phyloP scores from a whole-genome alignment of 2,113 vertebrate genomes.

The Carassius auratus region DNA sequence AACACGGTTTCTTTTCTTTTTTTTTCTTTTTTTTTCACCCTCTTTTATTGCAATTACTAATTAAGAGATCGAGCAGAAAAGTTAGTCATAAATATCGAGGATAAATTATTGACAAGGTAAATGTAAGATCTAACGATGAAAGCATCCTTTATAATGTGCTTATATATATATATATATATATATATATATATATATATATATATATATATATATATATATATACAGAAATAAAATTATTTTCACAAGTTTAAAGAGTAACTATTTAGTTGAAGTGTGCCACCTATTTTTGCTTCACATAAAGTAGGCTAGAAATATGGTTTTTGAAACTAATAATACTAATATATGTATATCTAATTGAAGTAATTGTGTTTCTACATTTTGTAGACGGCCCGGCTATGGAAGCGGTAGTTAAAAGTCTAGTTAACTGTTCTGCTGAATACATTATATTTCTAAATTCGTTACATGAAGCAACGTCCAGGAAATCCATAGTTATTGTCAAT shows the following conservation, averaged over 20 bases:
- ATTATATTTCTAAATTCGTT: background rate
- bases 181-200: too few relatives aligned
- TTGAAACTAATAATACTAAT: background rate
- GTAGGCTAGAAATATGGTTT: background rate
- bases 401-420: background rate
- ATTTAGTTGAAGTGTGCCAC: background rate
- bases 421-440: background rate
- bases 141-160: background rate
- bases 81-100: background rate
- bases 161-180: too few relatives aligned
- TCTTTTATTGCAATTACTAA: background rate
- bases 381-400: background rate
- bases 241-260: too few relatives aligned
- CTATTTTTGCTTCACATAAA: background rate
- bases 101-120: background rate
- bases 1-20: background rate
- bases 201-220: too few relatives aligned
- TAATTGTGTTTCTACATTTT: background rate
- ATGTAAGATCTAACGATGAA: background rate
- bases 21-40: background rate
- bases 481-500: background rate
- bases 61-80: background rate
- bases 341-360: background rate
- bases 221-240: background rate
- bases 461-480: background rate